These are phyloP conservation scores for Incurvaria masculella DNA, from an alignment of 2,888 invertebrate species.

Conservation along the genomic window DNA sequence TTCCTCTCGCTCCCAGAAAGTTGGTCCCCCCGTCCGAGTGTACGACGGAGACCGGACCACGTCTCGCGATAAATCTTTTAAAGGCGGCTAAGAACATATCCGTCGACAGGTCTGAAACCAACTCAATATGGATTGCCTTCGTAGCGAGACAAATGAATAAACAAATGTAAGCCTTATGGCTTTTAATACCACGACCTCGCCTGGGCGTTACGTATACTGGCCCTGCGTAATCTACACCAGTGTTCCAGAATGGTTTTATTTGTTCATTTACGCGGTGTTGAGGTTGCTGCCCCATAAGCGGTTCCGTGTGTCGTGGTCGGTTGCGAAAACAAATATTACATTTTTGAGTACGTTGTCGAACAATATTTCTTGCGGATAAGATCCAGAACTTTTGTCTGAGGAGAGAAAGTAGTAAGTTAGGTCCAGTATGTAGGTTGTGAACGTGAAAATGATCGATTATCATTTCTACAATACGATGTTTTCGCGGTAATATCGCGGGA, in stretches of 20 bases:
- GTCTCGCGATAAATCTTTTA: constrained; percentile 9
- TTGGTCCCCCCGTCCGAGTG: constrained; percentile 9
- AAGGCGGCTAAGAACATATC: constrained; percentile 6
- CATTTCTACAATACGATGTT: neutral
- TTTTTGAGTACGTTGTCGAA: too few relatives aligned
- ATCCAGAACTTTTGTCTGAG: constrained; percentile 1
- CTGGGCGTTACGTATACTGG: neutral
- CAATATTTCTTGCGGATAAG: too few relatives aligned
- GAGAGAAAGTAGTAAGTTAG: neutral
- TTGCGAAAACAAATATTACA: too few relatives aligned
- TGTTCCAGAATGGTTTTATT: neutral
- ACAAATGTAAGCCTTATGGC: constrained; percentile 1
- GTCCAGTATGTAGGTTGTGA: neutral
- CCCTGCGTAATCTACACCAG: neutral
- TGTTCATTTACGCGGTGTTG: too few relatives aligned
- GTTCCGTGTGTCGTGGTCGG: too few relatives aligned
- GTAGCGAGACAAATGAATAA: constrained; percentile 8
- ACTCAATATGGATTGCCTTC: constrained; percentile 10
- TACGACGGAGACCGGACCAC: constrained; percentile 3
- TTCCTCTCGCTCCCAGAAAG: constrained; percentile 6
- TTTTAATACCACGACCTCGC: neutral
- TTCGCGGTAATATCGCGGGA: neutral
- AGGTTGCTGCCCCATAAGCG: too few relatives aligned
- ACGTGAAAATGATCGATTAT: neutral
- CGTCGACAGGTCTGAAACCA: constrained; percentile 6